Conservation (phyloP, 2,797 vertebrate species). For the Aldrovandia affinis region DNA sequence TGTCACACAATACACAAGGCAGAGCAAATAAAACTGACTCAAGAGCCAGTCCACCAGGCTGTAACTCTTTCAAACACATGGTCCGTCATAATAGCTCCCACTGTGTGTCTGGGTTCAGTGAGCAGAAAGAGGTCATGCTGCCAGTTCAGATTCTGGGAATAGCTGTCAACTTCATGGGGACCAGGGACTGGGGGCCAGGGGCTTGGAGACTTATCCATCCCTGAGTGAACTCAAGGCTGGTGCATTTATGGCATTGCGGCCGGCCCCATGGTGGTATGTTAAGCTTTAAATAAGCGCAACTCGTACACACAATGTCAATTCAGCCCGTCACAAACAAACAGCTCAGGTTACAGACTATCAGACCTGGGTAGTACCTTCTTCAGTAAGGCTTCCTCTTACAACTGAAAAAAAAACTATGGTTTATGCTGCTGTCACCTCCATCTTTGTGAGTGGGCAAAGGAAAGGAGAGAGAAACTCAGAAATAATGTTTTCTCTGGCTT, state of each 20-base stretch:
- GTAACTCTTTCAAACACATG: background rate
- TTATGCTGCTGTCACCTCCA: background rate
- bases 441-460: background rate
- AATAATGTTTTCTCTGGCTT: background rate
- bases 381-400: background rate
- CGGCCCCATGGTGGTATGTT: background rate
- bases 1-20: background rate
- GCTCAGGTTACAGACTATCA: background rate
- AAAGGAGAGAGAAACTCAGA: background rate
- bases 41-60: background rate
- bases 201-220: background rate
- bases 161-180: background rate
- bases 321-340: background rate
- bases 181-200: background rate
- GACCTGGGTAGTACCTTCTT: background rate
- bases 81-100: background rate
- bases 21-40: background rate
- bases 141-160: constrained; percentile 8
- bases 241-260: background rate
- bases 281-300: background rate
- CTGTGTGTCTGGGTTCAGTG: background rate
- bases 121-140: constrained; percentile 15
- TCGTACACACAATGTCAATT: no score
- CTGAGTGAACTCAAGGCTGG: background rate
- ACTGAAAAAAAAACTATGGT: background rate